Percentiles rank a stretch among this genome's conserved stretches.
Evolutionary conservation across 2,797 vertebrate species (phyloP).

Genomic region (Clarias platycephalus): DNA sequence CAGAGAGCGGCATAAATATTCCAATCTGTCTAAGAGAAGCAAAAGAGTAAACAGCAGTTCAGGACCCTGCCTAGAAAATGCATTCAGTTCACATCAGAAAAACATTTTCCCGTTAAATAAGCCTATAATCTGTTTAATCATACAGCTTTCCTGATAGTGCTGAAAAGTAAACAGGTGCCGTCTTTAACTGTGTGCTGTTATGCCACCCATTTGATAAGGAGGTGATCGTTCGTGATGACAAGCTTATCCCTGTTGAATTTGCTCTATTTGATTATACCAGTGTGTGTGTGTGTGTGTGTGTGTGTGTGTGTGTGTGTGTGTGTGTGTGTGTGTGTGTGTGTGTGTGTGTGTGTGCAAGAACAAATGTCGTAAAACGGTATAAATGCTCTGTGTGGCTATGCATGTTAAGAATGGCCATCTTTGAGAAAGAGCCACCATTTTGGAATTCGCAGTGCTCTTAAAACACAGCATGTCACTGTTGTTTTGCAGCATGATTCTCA

Average conservation of each 20-base stretch:
- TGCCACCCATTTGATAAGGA: conserved; percentile 20
- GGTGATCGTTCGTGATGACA: conserved; percentile 23
- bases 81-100: neutral
- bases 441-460: conserved; percentile 8
- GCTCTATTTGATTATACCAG: conserved; percentile 27
- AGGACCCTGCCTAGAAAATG: conserved; percentile 22
- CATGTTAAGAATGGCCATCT: conserved; percentile 43
- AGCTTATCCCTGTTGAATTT: conserved; percentile 35
- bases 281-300: neutral
- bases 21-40: neutral
- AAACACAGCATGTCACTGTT: conserved; percentile 20
- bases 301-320: neutral
- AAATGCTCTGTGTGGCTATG: conserved; percentile 27
- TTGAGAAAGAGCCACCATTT: conserved; percentile 3
- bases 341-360: conserved; percentile 16
- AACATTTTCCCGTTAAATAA: conserved; percentile 2
- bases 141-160: neutral
- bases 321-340: neutral
- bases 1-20: conserved; percentile 1
- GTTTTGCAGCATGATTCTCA: conserved; percentile 24
- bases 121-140: conserved; percentile 13
- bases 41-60: conserved; percentile 15
- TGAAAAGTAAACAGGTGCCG: conserved; percentile 18
- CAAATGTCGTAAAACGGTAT: conserved; percentile 33
- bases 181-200: conserved; percentile 17